phyloP scores from a whole-genome alignment of 2,888 invertebrate species.

The Nomada hirtipes region DNA sequence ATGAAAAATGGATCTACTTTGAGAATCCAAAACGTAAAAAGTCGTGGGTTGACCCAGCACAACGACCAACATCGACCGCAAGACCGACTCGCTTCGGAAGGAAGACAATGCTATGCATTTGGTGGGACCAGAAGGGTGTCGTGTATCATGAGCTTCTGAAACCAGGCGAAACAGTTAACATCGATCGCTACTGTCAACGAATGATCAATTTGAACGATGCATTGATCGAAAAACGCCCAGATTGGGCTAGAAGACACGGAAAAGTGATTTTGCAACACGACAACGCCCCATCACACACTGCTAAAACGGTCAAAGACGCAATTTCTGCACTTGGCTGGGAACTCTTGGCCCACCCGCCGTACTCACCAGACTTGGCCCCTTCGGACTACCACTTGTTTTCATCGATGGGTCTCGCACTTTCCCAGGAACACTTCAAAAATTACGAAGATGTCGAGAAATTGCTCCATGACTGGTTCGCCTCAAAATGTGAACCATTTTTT shows the following conservation, averaged over 20 bases:
- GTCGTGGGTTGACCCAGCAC: conserved; percentile 3
- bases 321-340: conserved; percentile 6
- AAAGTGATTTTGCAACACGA: conserved; percentile 16
- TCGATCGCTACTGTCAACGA: conserved; percentile 13
- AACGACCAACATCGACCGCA: conserved; percentile 8
- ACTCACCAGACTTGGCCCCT: not conserved
- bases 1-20: conserved; percentile 15
- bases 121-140: conserved; percentile 19
- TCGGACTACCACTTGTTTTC: too few relatives aligned
- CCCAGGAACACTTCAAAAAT: too few relatives aligned
- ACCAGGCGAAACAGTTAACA: conserved; percentile 16
- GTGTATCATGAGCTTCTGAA: conserved; percentile 14
- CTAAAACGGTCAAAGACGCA: not conserved
- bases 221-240: conserved; percentile 13
- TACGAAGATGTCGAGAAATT: conserved; percentile 16
- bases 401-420: too few relatives aligned
- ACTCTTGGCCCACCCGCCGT: conserved; percentile 17
- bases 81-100: conserved; percentile 9
- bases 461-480: conserved; percentile 23
- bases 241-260: not conserved
- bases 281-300: not conserved
- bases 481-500: conserved; percentile 29
- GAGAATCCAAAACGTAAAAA: conserved; percentile 12
- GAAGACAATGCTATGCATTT: conserved; percentile 18
- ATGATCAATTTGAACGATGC: conserved; percentile 10